Conservation (phyloP, 2,888 invertebrate species). For the Leptarthrus brevirostris region DNA sequence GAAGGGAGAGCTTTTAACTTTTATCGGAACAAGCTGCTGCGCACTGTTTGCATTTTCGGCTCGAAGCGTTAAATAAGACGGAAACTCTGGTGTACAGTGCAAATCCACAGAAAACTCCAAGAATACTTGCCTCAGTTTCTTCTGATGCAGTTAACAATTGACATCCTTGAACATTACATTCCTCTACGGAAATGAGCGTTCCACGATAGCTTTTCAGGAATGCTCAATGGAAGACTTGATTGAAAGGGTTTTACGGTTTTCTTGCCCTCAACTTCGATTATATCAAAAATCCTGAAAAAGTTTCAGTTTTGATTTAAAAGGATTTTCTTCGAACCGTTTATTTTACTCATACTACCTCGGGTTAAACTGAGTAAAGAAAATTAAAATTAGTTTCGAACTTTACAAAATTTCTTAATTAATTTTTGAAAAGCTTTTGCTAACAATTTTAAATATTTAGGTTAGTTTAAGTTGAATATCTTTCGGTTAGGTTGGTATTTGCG, state of each 20-base stretch:
- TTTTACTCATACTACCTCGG: background rate
- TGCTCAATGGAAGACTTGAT: background rate
- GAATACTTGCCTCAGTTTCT: conserved; percentile 10
- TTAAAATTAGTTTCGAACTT: background rate
- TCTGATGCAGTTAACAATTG: conserved; percentile 43
- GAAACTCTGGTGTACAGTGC: background rate
- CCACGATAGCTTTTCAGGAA: background rate
- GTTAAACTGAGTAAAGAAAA: background rate
- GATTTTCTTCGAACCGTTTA: conserved; percentile 3
- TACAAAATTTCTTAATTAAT: conserved; percentile 34
- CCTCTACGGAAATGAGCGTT: conserved; percentile 16
- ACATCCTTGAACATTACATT: conserved; percentile 15
- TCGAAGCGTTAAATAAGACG: background rate
- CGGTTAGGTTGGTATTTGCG: no score
- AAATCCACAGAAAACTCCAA: conserved; percentile 8
- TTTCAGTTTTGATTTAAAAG: background rate
- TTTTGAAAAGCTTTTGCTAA: conserved; percentile 3
- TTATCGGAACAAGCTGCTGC: conserved; percentile 37
- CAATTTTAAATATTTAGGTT: conserved; percentile 3
- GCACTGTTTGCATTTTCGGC: conserved; percentile 22
- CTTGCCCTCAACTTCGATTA: conserved; percentile 2
- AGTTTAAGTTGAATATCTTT: no score
- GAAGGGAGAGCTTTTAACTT: conserved; percentile 41
- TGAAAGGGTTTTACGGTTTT: conserved; percentile 30
- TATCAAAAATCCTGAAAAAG: conserved; percentile 6